Base-by-base conservation (phyloP, 2,797 vertebrate genomes). In the Enoplosus armatus region DNA sequence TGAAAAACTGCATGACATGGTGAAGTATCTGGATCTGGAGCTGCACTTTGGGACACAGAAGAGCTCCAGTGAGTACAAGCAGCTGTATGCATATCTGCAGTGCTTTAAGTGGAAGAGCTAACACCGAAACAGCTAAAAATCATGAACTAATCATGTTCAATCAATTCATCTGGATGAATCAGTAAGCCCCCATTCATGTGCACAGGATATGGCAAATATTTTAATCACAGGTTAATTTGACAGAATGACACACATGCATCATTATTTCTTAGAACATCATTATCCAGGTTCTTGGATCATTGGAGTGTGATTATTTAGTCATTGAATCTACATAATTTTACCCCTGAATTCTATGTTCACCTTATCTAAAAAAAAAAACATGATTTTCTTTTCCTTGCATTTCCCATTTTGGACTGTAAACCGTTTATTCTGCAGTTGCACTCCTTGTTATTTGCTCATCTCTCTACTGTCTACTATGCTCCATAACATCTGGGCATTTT, bases 41-140 rank as follows among this genome's bases (percentile, higher is more conserved):
- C 95, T 99, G 88, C 98, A 99, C 93, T 99, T 99, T 0, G 98
- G 98, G 63, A 99, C 97, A 10, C 97, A 98, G 93, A 99, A 98
- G 80, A 93, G 90, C 77, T 78, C 95, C 0, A 93, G 98, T 99
- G 92, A 97, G 98, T 97, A 78, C 3, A 80, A 16, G 6, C 27
- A 31, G 16, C n/a, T 69, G 5, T 55, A 45, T 50, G 26, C 26
- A 71, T 75, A 55, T 65, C 56, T 77, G 29, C 29, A 67, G 50
- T 73, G 4, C 53, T 61, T 76, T 77, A 45, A 56, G 45, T 65
- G 11, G 48, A n/a, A n/a, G n/a, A n/a, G n/a, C n/a, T n/a, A n/a
- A n/a, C n/a, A n/a, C n/a, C n/a, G n/a, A n/a, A n/a, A n/a, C n/a
- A n/a, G n/a, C n/a, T n/a, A n/a, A n/a, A n/a, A n/a, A n/a, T n/a